These are phyloP conservation scores for Clarias pachynema DNA, from an alignment of 2,797 vertebrate species.

Conservation along the genomic window DNA sequence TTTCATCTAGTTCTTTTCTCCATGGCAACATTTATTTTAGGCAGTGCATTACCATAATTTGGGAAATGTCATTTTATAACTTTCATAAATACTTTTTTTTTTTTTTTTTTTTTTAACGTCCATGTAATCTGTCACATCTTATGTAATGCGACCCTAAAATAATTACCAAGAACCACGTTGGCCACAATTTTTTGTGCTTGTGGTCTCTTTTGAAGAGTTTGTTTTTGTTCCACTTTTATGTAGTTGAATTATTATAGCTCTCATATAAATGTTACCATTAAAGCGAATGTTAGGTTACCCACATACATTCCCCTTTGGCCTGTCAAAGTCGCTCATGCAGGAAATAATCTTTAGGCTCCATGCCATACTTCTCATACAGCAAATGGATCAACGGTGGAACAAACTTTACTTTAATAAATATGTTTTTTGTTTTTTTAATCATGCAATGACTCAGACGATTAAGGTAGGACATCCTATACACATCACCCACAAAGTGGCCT, in stretches of 20 bases:
- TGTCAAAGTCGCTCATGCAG: conserved; percentile 59
- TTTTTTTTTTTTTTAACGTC: conserved; percentile 52
- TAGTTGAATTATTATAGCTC: conserved; percentile 58
- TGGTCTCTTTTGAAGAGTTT: conserved; percentile 65
- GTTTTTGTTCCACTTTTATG: conserved; percentile 64
- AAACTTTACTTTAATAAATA: conserved; percentile 7
- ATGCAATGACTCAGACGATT: background rate
- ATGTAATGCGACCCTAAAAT: conserved; percentile 66
- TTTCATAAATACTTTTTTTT: conserved; percentile 23
- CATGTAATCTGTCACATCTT: conserved; percentile 55
- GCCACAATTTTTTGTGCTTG: conserved; percentile 64
- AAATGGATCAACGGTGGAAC: conserved; percentile 23
- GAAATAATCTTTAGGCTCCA: conserved; percentile 51
- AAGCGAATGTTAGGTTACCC: conserved; percentile 58
- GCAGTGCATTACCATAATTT: background rate
- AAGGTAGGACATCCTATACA: conserved; percentile 30
- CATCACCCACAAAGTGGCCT: conserved; percentile 39
- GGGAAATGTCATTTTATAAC: conserved; percentile 29
- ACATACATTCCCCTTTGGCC: conserved; percentile 56
- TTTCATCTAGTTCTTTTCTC: background rate
- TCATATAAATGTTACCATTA: conserved; percentile 64
- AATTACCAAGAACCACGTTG: conserved; percentile 55
- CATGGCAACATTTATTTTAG: background rate
- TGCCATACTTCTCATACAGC: conserved; percentile 21
- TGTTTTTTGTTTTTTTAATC: background rate